Evolutionary conservation across 92 coral and sea anemone genomes (phyloP).

Genomic region (Paramuricea clavata): DNA sequence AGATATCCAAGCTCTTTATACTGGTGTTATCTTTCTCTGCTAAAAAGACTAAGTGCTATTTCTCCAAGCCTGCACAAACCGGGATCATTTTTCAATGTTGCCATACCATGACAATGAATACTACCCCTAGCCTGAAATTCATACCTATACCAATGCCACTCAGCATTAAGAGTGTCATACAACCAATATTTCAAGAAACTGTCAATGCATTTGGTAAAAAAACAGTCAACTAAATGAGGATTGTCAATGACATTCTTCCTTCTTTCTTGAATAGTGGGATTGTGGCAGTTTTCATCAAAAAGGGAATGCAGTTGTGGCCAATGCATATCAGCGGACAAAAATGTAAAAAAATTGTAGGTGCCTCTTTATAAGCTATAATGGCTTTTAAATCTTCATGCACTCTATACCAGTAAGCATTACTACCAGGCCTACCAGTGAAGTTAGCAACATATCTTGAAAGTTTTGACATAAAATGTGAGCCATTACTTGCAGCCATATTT

Average conservation of each 20-base stretch:
- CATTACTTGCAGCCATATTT: slow-evolving; percentile 17
- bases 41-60: neutral
- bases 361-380: slow-evolving; percentile 58
- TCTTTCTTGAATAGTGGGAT: slow-evolving; percentile 28
- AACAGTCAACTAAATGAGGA: slow-evolving; percentile 70
- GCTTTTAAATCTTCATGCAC: slow-evolving; percentile 63
- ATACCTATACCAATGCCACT: slow-evolving; percentile 76
- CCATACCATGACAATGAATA: slow-evolving; percentile 74
- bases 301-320: slow-evolving; percentile 67
- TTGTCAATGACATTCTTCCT: slow-evolving; percentile 55
- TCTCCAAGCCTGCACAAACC: neutral
- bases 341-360: slow-evolving; percentile 65
- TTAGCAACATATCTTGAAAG: slow-evolving; percentile 74
- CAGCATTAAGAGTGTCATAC: slow-evolving; percentile 66
- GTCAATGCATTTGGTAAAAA: slow-evolving; percentile 66
- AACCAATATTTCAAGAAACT: slow-evolving; percentile 70
- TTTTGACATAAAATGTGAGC: slow-evolving; percentile 45
- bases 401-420: slow-evolving; percentile 57
- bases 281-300: slow-evolving; percentile 34
- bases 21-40: slow-evolving; percentile 7
- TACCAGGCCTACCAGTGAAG: slow-evolving; percentile 60
- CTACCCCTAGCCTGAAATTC: slow-evolving; percentile 74
- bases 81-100: slow-evolving; percentile 9
- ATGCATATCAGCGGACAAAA: slow-evolving; percentile 73
- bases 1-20: neutral